Evolutionary conservation across 2,888 invertebrate genomes (phyloP), one percentile per base, ranked within the genome.

Genomic region (Molorchus minor): DNA sequence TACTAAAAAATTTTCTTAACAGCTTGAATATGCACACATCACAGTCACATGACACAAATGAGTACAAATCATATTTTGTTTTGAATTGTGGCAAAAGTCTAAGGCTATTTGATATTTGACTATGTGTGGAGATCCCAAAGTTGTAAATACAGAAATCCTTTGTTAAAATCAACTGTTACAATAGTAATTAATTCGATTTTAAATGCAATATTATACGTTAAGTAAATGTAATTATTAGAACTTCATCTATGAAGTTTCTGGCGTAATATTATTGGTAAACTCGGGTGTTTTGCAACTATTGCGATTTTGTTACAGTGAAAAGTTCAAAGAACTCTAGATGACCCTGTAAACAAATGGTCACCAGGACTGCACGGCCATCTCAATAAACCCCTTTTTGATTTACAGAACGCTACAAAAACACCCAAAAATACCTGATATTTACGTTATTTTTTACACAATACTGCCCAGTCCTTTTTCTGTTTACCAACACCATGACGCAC

Each of bases 321-420:
- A 68, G 73, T 74, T 73, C 75, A 74, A 73, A 71, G 72, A 74
- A 74, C 74, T 71, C 69, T 65, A 62, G 62, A 64, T 72, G 71
- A 73, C 71, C 72, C 73, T 69, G 66, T 71, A 70, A 70, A 67
- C 62, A 63, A 59, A 56, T 58, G 60, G 56, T 38, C 45, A 33
- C 46, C 41, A 59, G 36, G 36, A 36, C 57, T 17, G 29, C 33
- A 25, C 13, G 33, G 30, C 38, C 12, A 43, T 19, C 33, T 30
- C 35, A 35, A 44, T 40, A 30, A 41, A 25, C 8, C 46, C 17
- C 15, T 20, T 25, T 16, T 33, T 38, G 2, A n/a, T 16, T 21
- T 21, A 15, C 17, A 35, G 10, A 49, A 40, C 12, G 41, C 2
- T 29, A 15, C 7, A 8, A 19, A n/a, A n/a, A 25, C 41, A 21